Base-by-base conservation (phyloP, 37 sponge, comb jelly and placozoan species). In the Bolinopsis microptera region DNA sequence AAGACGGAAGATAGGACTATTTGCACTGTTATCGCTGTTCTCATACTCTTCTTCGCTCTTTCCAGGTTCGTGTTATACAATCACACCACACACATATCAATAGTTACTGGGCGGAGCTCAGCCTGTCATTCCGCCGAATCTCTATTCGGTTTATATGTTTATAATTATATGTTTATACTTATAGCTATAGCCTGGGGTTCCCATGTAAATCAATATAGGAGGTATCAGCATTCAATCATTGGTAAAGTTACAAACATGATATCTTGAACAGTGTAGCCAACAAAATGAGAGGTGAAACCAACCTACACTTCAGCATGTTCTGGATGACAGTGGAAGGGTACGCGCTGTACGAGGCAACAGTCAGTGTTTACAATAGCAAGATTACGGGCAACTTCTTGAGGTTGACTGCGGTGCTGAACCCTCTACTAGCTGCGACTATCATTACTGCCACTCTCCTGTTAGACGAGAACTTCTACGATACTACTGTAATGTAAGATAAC, bases 11-110 rank as follows among this genome's bases (percentile, higher is more conserved):
- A n/a, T 5, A n/a, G 31, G 27, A 5, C 5, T n/a, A 3, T 72
- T 8, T 72, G 75, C 31, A 72, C 75, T 72, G 75, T 24, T 23
- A 5, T 72, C 3, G 75, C 75, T 72, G 75, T 72, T 5, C 2
- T 72, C 75, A 72, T 72, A 3, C 75, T 72, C 13, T 72, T 72
- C 75, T 72, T 72, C 31, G 75, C 75, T 72, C 75, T 72, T 8
- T 72, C 75, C 61, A 48, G 61, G 61, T 48, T 48, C 61, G n/a
- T n/a, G n/a, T n/a, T n/a, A n/a, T n/a, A n/a, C n/a, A n/a, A n/a
- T n/a, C n/a, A n/a, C n/a, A n/a, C n/a, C n/a, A n/a, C n/a, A n/a
- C n/a, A n/a, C n/a, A n/a, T n/a, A n/a, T n/a, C n/a, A n/a, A n/a
- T n/a, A n/a, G n/a, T n/a, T n/a, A n/a, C n/a, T n/a, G n/a, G n/a